Conservation (phyloP, 2,888 invertebrate genomes). For the Iphiclides podalirius region DNA sequence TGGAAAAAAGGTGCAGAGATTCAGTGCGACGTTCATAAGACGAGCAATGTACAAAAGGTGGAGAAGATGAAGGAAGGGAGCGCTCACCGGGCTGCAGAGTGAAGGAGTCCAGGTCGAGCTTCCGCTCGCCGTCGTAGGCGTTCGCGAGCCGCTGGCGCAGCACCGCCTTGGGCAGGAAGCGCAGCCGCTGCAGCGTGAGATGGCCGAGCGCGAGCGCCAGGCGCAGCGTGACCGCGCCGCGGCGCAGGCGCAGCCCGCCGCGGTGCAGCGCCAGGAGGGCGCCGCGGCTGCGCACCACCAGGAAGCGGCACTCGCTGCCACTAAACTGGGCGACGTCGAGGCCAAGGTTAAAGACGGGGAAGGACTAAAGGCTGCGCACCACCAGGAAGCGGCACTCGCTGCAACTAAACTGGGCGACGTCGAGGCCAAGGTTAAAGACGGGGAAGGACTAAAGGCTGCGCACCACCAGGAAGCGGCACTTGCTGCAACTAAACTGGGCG, state of each 20-base stretch:
- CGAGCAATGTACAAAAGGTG: too few relatives aligned
- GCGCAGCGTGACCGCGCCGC: slow-evolving; percentile 40
- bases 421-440: too few relatives aligned
- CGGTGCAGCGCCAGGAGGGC: slow-evolving; percentile 53
- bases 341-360: too few relatives aligned
- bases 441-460: too few relatives aligned
- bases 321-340: too few relatives aligned
- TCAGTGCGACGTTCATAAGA: too few relatives aligned
- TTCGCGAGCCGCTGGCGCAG: slow-evolving; percentile 41
- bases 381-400: too few relatives aligned
- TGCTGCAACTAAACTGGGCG: too few relatives aligned
- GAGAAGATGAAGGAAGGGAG: too few relatives aligned
- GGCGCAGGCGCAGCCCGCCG: slow-evolving; percentile 44
- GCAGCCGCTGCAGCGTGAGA: slow-evolving; percentile 38
- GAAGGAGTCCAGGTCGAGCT: slow-evolving; percentile 49
- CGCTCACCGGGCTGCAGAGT: slow-evolving; percentile 50
- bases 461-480: too few relatives aligned
- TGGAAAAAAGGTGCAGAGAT: neutral
- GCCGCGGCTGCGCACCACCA: slow-evolving; percentile 44
- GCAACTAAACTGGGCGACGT: too few relatives aligned
- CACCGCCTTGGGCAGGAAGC: slow-evolving; percentile 51
- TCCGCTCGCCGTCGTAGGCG: slow-evolving; percentile 34
- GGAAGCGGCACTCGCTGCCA: slow-evolving; percentile 52
- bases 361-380: too few relatives aligned
- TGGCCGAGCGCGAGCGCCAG: slow-evolving; percentile 38